Evolutionary conservation across 2,888 invertebrate species (phyloP), one percentile per base, ranked within the genome.

Genomic region (Athetis lepigone): DNA sequence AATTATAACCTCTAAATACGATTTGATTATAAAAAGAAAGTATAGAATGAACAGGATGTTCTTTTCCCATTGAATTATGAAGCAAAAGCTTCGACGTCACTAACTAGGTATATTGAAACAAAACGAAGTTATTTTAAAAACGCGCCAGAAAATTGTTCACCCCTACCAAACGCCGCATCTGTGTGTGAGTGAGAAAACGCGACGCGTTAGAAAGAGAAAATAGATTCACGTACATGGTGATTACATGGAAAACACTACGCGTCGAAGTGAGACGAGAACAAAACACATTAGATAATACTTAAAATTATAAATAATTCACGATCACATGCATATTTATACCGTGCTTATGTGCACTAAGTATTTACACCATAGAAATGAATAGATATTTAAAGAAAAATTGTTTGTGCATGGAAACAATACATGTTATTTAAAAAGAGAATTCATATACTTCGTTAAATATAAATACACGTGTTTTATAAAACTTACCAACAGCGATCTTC

Each of bases 401-500:
- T 49, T 42, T 36, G 21, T 18, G 19, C 16, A 18, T 11, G 2
- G 18, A 18, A 11, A 43, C 45, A 43, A 56, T 47, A 37, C 36
- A 5, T 29, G 33, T 19, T 60, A 61, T 16, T 29, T 21, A 46
- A 50, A 68, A 9, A 23, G 42, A 59, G 58, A 45, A 52, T 27
- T 47, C 11, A 40, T 11, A 55, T 54, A 46, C 27, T 27, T 36
- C 2, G 47, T 25, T 25, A 33, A 18, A 40, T 42, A 37, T 39
- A 39, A 37, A 43, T 33, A 13, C 33, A 70, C 18, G 33, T 68
- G 50, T 25, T 40, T 19, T 51, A 49, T 52, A 21, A 56, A 50
- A 93, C 95, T 94, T 86, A 95, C 95, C 95, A 40, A 95, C 92
- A 36, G 93, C 92, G 55, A 95, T 95, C 87, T 95, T 95, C 71